Evolutionary conservation across 2,888 invertebrate genomes (phyloP), one percentile per base, ranked within the genome.

Genomic region (Sarcophaga variegata): DNA sequence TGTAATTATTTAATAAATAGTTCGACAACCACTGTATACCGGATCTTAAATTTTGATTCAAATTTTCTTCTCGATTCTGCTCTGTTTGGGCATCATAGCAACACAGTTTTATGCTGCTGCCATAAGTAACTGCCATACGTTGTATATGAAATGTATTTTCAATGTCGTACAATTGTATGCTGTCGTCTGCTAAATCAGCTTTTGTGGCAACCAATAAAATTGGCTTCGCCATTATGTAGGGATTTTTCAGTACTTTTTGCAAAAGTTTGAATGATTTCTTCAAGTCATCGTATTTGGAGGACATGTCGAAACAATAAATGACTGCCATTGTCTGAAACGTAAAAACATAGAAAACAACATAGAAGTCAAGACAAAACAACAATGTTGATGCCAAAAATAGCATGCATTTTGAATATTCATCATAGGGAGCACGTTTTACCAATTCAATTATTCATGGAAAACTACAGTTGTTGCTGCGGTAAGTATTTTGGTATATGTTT

Each of bases 271-370:
- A 92, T 20, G 90, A 87, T 14, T 79, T 72, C 54, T 87, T 76
- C 69, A 93, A 79, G 64, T 89, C 72, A 2, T 89, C 88, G 25
- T 88, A 81, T 72, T 80, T 87, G 12, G 88, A 82, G 17, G 91
- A 90, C 72, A 93, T 89, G 78, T 93, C 92, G 12, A 92, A 92
- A 83, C 92, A 91, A 54, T 90, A 93, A 80, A 93, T 90, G 4
- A 93, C 77, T 6, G 87, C 90, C 90, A 90, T 90, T 67, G 90
- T 81, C 91, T 91, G 64, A 22, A 86, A 82, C 17, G 59, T 20
- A 2, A 37, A 49, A 63, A 79, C 5, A 84, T 64, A 62, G 17
- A n/a, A 70, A 59, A 62, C 3, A 17, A 54, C 2, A 14, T 37
- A 37, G n/a, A 27, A 22, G 25, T 20, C 8, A n/a, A 59, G 17